These are phyloP conservation scores for Caloenas nicobarica DNA, from an alignment of 2,113 vertebrate genomes.

Conservation along the genomic window DNA sequence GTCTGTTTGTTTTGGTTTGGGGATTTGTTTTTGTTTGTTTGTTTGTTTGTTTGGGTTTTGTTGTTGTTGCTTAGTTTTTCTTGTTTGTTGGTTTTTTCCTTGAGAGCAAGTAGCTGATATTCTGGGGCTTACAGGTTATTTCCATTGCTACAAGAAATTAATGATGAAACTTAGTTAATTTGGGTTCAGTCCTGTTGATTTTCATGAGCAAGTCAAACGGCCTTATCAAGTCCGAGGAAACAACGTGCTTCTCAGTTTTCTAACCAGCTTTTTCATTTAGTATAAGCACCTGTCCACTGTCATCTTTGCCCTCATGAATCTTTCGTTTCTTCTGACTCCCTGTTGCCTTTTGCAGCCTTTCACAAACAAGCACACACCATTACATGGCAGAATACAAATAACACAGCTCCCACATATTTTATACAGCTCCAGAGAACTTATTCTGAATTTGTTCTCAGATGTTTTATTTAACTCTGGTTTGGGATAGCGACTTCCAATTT, in stretches of 20 bases:
- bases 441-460: neutral
- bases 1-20: neutral
- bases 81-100: neutral
- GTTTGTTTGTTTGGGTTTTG: neutral
- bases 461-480: neutral
- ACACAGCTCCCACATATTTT: neutral
- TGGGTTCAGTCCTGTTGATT: neutral
- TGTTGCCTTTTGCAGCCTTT: neutral
- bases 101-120: neutral
- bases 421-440: neutral
- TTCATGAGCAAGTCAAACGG: neutral
- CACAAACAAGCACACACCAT: neutral
- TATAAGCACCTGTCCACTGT: neutral
- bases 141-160: neutral
- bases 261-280: neutral
- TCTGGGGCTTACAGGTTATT: neutral
- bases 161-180: neutral
- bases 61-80: neutral
- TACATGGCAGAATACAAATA: neutral
- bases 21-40: neutral
- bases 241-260: neutral
- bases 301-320: neutral
- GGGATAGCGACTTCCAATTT: neutral
- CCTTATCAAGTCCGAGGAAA: neutral
- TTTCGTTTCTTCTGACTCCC: neutral